Base-by-base conservation (phyloP, 2,797 vertebrate species). In the Nyctibius grandis region DNA sequence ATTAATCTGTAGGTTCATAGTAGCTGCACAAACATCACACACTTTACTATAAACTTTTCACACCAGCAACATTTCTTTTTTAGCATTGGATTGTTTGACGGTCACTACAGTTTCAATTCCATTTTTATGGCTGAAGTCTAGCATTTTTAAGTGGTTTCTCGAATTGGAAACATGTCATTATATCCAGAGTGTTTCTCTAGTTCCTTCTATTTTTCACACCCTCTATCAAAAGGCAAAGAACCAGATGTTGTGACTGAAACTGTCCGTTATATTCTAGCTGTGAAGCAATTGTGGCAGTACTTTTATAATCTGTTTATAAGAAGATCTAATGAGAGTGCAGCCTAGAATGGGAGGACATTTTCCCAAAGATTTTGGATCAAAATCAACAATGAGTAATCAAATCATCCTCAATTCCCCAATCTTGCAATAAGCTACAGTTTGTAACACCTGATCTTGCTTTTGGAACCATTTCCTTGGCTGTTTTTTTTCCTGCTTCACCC, bases 111-210 rank as follows among this genome's bases (percentile, higher is more conserved):
- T 44, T 83, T 79, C 48, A 89, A 60, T 25, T 79, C 14, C 20
- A 45, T 47, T 92, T 73, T 77, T 67, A 69, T 15, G 28, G 29
- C 8, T 65, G 11, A 70, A 65, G 9, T 38, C n/a, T 63, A 28
- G 12, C 51, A 15, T 14, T 82, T 90, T 56, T 86, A 67, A 57
- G 13, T 50, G 22, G 9, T 57, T 93, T 69, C 47, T 65, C 54
- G 51, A 73, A 33, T 9, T 78, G 53, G 57, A 73, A 85, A 28
- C 59, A 5, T 0, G 0, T 67, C 0, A 44, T n/a, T 68, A 47
- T 25, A 90, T 13, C 12, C 26, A 89, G 5, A 85, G 23, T 29
- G 60, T 57, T 84, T 69, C 53, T 67, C 38, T 28, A 69, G 26
- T 17, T 76, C 36, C n/a, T 77, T 70, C 12, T 65, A 20, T 48